Conservation (phyloP, 2,113 vertebrate species). For the Myrmecobius fasciatus region DNA sequence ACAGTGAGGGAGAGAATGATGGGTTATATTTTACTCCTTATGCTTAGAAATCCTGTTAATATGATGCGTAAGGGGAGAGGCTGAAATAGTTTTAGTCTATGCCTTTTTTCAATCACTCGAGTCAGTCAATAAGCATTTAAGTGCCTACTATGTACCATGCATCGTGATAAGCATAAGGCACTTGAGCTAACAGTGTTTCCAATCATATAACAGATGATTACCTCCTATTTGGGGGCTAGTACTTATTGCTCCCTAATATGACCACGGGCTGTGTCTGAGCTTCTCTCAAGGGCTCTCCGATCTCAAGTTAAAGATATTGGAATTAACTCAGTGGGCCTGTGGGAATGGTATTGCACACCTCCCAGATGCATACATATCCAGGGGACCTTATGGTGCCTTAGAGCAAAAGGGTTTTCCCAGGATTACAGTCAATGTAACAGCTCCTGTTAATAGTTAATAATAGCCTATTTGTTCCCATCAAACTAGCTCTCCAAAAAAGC, state of each 20-base stretch:
- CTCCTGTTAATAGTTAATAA: background rate
- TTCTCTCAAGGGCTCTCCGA: background rate
- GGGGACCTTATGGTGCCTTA: background rate
- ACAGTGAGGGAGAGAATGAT: background rate
- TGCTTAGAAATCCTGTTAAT: background rate
- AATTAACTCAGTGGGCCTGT: background rate
- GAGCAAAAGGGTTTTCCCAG: background rate
- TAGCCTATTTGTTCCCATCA: background rate
- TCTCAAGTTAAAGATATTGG: background rate
- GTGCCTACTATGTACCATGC: background rate
- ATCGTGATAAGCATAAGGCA: background rate
- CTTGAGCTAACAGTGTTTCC: background rate
- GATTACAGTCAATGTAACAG: background rate
- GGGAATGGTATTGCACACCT: background rate
- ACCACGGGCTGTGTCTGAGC: background rate
- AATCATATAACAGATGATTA: too few species aligned
- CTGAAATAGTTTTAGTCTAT: background rate
- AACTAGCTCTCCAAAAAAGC: background rate
- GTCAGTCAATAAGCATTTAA: background rate
- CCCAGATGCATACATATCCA: constrained; percentile 2
- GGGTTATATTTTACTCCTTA: background rate
- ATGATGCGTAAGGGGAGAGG: background rate
- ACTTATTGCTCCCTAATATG: background rate
- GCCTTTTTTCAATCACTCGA: background rate
- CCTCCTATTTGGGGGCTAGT: background rate